A percentile compares a stretch with the other conserved stretches of the same genome.
Conservation (phyloP, 2,888 invertebrate species). For the Idaea straminata region DNA sequence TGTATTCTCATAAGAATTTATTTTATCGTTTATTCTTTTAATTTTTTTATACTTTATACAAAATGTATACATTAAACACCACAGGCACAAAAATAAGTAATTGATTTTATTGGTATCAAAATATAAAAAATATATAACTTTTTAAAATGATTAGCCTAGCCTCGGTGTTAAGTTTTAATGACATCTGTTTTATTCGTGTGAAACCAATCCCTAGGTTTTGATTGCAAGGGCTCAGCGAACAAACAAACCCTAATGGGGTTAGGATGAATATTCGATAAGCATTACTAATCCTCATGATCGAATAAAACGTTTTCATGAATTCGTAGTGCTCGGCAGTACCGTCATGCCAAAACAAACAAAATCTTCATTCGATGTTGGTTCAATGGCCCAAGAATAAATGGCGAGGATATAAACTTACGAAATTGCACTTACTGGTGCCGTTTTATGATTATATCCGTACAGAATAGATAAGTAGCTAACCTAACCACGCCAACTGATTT, state of each 20-base stretch:
- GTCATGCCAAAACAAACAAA: slow-evolving; percentile 40
- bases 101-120: too few relatives aligned
- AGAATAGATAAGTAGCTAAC: slow-evolving; percentile 35
- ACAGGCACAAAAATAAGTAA: too few relatives aligned
- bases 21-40: too few relatives aligned
- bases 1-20: too few relatives aligned
- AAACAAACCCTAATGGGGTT: slow-evolving; percentile 1
- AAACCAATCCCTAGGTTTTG: slow-evolving; percentile 18
- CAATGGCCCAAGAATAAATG: slow-evolving; percentile 37
- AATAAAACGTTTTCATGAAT: slow-evolving; percentile 1
- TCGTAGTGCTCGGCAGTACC: slow-evolving; percentile 11
- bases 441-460: slow-evolving; percentile 41
- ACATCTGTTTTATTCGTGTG: neutral
- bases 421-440: slow-evolving; percentile 41
- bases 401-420: slow-evolving; percentile 42
- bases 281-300: slow-evolving; percentile 1
- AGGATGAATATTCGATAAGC: slow-evolving; percentile 1
- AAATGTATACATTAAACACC: too few relatives aligned
- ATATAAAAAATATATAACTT: too few relatives aligned
- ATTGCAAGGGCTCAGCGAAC: slow-evolving; percentile 18
- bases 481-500: slow-evolving; percentile 15
- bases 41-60: too few relatives aligned
- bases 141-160: too few relatives aligned
- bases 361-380: slow-evolving; percentile 36
- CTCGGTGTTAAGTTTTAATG: neutral